Percentiles rank a stretch among this genome's conserved stretches.
Evolutionary conservation across 2,888 invertebrate species (phyloP).

Genomic region (Synergus gifuensis): DNA sequence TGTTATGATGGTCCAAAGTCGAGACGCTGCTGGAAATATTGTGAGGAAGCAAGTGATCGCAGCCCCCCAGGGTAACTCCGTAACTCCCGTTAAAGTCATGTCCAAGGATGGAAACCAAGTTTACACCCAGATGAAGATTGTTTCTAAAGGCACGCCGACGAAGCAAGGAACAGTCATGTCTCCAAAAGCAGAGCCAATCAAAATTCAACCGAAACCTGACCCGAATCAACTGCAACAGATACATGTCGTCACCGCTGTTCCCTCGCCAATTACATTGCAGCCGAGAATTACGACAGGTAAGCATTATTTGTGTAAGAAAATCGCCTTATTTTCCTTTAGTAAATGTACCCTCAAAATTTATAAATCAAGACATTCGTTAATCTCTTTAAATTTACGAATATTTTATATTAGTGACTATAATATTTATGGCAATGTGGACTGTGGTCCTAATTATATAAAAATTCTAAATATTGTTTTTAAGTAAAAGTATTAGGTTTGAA

Average conservation of each 20-base stretch:
- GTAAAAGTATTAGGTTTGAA: background rate
- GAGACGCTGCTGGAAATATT: conserved; percentile 66
- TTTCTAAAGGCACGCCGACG: conserved; percentile 65
- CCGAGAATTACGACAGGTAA: conserved; percentile 65
- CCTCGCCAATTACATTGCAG: conserved; percentile 66
- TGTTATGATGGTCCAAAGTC: conserved; percentile 75
- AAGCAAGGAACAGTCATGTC: conserved; percentile 55
- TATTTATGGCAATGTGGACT: no score
- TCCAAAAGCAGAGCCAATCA: conserved; percentile 73
- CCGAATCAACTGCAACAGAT: conserved; percentile 73
- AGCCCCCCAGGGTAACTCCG: conserved; percentile 65
- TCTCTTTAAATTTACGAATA: no score
- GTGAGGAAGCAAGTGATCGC: conserved; percentile 74
- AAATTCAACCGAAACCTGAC: conserved; percentile 76
- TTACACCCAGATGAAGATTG: conserved; percentile 76
- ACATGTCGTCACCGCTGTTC: conserved; percentile 74
- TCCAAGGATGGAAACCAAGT: conserved; percentile 75
- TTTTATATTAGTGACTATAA: no score
- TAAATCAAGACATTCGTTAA: no score
- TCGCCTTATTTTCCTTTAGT: background rate
- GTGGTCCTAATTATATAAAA: background rate
- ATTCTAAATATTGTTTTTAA: background rate
- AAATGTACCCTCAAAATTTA: background rate
- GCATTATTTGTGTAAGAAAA: conserved; percentile 9
- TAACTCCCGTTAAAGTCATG: conserved; percentile 73